A percentile compares a stretch with the other conserved stretches of the same genome.
Evolutionary conservation across 2,113 vertebrate genomes (phyloP).

Genomic region (Pomatostomus ruficeps): DNA sequence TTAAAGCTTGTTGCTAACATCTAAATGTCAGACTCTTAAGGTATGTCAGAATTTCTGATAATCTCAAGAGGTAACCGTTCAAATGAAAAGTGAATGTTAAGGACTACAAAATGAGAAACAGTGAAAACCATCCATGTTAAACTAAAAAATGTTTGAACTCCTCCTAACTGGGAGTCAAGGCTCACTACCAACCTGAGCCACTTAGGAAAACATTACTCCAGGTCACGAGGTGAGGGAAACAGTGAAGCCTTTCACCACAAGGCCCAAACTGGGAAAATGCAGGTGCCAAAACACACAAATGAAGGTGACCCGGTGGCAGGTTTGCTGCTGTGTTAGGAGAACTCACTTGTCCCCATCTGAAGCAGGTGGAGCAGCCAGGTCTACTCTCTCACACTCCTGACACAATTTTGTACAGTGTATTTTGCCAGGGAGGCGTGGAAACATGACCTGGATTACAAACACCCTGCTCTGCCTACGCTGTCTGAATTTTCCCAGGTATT

Average conservation of each 20-base stretch:
- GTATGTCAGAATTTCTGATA: background rate
- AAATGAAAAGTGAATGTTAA: background rate
- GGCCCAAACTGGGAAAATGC: background rate
- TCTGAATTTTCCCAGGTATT: background rate
- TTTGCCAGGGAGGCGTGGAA: background rate
- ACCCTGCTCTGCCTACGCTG: accelerated
- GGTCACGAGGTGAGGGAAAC: background rate
- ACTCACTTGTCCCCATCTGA: background rate
- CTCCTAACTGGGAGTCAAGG: background rate
- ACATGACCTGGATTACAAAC: background rate
- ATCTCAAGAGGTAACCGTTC: background rate
- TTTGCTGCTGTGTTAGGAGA: background rate
- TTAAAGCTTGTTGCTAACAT: background rate
- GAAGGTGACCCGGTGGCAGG: background rate
- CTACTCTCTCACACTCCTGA: background rate
- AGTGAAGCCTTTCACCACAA: background rate
- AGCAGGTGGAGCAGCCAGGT: background rate
- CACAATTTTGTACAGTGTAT: background rate
- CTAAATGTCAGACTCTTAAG: background rate
- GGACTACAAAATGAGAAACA: background rate
- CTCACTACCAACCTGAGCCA: background rate
- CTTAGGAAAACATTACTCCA: background rate
- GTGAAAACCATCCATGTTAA: background rate
- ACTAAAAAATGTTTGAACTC: background rate
- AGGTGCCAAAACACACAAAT: background rate